Evolutionary conservation across 2,888 invertebrate genomes (phyloP).

Genomic region (Clitarchus hookeri): DNA sequence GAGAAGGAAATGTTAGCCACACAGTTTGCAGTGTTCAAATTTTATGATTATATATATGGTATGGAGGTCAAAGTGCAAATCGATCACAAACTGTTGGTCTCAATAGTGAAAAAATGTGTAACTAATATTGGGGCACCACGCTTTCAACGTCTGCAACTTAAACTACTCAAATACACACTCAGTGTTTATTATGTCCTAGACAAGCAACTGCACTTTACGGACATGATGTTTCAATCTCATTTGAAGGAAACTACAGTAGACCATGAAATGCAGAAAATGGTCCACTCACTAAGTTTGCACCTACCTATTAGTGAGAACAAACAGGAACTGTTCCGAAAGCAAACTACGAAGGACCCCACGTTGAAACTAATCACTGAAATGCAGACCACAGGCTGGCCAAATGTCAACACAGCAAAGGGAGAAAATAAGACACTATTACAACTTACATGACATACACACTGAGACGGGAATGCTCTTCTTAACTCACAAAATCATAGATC

Average conservation of each 20-base stretch:
- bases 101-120: background rate
- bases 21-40: background rate
- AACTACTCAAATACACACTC: background rate
- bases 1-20: background rate
- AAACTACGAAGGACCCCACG: background rate
- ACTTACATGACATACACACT: background rate
- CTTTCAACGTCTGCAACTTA: background rate
- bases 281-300: background rate
- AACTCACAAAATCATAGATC: background rate
- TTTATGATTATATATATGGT: background rate
- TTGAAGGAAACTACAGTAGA: background rate
- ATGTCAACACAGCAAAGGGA: background rate
- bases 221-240: background rate
- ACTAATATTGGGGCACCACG: background rate
- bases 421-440: background rate
- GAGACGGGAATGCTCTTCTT: too few relatives aligned
- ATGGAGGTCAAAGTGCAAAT: background rate
- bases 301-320: background rate
- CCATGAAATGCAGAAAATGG: background rate
- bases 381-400: background rate
- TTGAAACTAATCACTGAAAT: background rate
- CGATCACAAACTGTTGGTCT: background rate
- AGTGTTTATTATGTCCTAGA: background rate
- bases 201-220: background rate
- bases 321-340: background rate